Evolutionary conservation across 1,140 invertebrate species (phyloP), one percentile per base, ranked within the genome.

Genomic region (Coptotermes formosanus): DNA sequence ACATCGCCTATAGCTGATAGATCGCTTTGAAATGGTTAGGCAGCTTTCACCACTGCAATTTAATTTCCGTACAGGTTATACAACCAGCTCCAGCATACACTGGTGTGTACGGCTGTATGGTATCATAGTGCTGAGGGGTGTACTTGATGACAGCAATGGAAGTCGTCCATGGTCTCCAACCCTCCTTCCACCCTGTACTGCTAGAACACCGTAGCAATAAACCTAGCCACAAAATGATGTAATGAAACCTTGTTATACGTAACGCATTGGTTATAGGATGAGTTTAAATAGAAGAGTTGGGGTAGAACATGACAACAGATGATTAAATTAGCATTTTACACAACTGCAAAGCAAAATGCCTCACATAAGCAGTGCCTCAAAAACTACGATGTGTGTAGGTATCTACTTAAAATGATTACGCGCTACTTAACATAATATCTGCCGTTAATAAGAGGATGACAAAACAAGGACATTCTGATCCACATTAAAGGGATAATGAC

Each of bases 291-390:
- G 59, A 21, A 19, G 59, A 19, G 59, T 23, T 2, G 21, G 4
- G 59, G 21, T n/a, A 64, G 25, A 64, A 75, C 64, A 75, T 75
- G 25, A 75, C 64, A 75, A 25, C 14, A n/a, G 64, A 75, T 75
- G 64, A 75, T 75, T 75, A 25, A 75, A 75, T 75, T 75, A 75
- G 64, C 64, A 75, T 75, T 75, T 75, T 75, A 75, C 64, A 75
- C 64, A 75, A 75, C 1, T 75, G 64, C 8, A 30, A 30, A 75
- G 4, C 64, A 75, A 75, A 75, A 75, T 25, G n/a, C n/a, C 8
- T 75, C 3, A 0, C 64, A 75, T 30, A 30, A n/a, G 11, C 8
- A 75, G 8, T 30, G 25, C 64, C 11, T 9, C 64, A 75, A 30
- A 30, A 75, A 75, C 64, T n/a, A 75, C n/a, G n/a, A 75, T 75